Conservation (phyloP, 2,888 invertebrate species). For the Phyllotreta striolata region DNA sequence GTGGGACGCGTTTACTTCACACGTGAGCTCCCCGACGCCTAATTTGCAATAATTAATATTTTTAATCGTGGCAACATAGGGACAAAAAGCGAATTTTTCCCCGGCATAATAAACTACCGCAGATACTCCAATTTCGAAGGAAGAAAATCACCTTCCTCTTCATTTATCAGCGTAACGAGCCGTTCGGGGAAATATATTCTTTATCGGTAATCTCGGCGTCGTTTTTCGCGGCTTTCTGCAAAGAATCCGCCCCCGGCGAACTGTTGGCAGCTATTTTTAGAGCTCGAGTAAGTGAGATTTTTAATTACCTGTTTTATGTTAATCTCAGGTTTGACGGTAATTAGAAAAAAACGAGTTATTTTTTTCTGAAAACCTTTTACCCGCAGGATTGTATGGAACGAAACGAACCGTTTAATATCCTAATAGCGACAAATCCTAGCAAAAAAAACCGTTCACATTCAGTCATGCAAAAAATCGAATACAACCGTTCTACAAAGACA, state of each 20-base stretch:
- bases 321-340: neutral
- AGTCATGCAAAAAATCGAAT: no score
- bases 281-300: slow-evolving; percentile 2
- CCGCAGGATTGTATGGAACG: neutral
- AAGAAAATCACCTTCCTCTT: slow-evolving; percentile 14
- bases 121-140: slow-evolving; percentile 1
- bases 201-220: slow-evolving; percentile 16
- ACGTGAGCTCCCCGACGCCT: no score
- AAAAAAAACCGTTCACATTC: no score
- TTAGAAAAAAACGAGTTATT: neutral
- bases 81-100: no score
- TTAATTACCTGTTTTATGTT: slow-evolving; percentile 8
- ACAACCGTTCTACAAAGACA: neutral
- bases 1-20: no score
- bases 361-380: neutral
- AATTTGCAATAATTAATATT: no score
- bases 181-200: slow-evolving; percentile 21
- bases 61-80: no score
- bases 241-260: slow-evolving; percentile 3
- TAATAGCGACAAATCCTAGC: no score
- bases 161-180: slow-evolving; percentile 21
- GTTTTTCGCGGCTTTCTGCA: slow-evolving; percentile 9
- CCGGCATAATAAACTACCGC: slow-evolving; percentile 2
- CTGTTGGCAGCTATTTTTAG: neutral
- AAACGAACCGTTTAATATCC: no score